These are phyloP conservation scores for Drosophila nr. fundita DNA, from an alignment of 2,888 invertebrate species.

Conservation along the genomic window DNA sequence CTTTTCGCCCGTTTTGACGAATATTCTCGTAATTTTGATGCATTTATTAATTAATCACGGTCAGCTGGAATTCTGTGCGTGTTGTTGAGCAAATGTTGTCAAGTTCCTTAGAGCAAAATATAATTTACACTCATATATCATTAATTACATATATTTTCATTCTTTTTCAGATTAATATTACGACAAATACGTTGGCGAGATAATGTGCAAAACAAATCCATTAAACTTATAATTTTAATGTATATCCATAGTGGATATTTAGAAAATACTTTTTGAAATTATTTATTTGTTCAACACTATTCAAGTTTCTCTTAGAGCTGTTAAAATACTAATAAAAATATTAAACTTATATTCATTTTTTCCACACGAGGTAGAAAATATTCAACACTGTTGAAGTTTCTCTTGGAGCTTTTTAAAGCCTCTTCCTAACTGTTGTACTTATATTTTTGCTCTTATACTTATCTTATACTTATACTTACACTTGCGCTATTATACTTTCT, in stretches of 20 bases:
- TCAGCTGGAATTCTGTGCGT: background rate
- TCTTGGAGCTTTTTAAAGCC: background rate
- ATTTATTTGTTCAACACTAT: background rate
- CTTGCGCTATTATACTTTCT: too few relatives aligned
- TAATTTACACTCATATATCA: background rate
- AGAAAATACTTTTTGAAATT: background rate
- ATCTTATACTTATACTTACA: background rate
- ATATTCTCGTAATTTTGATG: background rate
- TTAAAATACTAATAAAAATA: too few relatives aligned
- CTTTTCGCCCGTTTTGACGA: background rate
- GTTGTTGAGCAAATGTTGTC: background rate
- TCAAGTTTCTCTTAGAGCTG: background rate
- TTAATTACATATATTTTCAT: background rate
- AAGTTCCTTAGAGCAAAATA: background rate
- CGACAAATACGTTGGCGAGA: background rate
- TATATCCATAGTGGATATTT: background rate
- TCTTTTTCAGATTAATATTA: background rate
- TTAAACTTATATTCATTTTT: too few relatives aligned
- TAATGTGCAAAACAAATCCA: background rate
- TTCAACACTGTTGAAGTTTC: background rate
- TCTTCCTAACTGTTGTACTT: background rate
- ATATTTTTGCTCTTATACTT: background rate
- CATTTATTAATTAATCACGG: conserved; percentile 4
- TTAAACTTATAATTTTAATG: background rate
- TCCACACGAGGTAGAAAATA: too few relatives aligned